phyloP scores from a whole-genome alignment of 2,797 vertebrate species.

The Arremon brunneinucha region DNA sequence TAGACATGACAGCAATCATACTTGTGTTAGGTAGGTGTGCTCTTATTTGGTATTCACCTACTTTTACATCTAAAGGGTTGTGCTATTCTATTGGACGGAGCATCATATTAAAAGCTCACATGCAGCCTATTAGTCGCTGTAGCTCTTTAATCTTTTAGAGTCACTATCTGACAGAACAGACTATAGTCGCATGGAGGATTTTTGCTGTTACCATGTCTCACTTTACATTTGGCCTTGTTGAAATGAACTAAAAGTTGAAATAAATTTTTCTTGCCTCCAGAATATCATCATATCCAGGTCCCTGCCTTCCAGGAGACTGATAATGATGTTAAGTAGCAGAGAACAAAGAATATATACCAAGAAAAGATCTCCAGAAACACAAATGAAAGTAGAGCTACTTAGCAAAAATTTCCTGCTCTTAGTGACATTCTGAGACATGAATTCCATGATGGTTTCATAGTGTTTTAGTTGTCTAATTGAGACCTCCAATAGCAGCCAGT shows the following conservation, averaged over 20 bases:
- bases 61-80: conserved; percentile 50
- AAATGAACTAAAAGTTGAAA: conserved; percentile 32
- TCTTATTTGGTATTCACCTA: conserved; percentile 53
- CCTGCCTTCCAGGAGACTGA: conserved; percentile 5
- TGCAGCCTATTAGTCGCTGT: conserved; percentile 27
- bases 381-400: not conserved
- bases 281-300: not conserved
- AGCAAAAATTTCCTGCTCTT: not conserved
- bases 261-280: not conserved
- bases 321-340: conserved; percentile 19
- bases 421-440: not conserved
- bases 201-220: conserved; percentile 13
- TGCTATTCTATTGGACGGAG: conserved; percentile 19
- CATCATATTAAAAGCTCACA: conserved; percentile 41
- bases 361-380: not conserved
- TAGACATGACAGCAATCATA: conserved; percentile 35
- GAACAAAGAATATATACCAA: not conserved
- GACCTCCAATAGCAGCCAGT: not conserved
- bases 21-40: conserved; percentile 50
- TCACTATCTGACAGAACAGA: conserved; percentile 11
- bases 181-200: conserved; percentile 3
- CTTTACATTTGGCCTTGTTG: conserved; percentile 12
- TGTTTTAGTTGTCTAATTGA: not conserved
- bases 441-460: not conserved
- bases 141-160: conserved; percentile 53